These are phyloP conservation scores for Anolis carolinensis DNA, from an alignment of 2,113 vertebrate species.

Conservation along the genomic window DNA sequence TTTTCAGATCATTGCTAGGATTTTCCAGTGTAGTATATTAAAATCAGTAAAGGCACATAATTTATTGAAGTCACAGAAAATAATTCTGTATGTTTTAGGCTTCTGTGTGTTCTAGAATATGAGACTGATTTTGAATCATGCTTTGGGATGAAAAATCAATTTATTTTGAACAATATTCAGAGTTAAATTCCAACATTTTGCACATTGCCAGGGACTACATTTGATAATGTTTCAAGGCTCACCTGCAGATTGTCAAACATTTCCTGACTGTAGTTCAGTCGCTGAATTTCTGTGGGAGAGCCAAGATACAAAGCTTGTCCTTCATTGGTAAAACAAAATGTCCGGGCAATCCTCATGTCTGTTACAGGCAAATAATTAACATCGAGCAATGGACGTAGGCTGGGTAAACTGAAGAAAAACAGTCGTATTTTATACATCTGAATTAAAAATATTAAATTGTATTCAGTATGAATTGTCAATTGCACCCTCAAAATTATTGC, in stretches of 20 bases:
- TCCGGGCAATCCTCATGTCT: conserved; percentile 97
- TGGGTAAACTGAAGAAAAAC: conserved; percentile 85
- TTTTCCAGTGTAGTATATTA: background rate
- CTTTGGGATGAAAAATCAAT: background rate
- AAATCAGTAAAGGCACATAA: background rate
- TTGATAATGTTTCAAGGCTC: conserved; percentile 18
- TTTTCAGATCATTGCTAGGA: background rate
- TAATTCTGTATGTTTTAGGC: background rate
- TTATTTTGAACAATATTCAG: background rate
- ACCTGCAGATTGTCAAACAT: conserved; percentile 98
- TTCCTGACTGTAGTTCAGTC: conserved; percentile 97
- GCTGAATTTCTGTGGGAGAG: conserved; percentile 97
- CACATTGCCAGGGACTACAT: background rate
- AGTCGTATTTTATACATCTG: background rate
- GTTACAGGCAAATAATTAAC: conserved; percentile 93
- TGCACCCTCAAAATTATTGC: background rate
- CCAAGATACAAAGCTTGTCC: conserved; percentile 96
- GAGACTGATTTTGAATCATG: background rate
- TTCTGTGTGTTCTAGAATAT: background rate
- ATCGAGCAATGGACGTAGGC: conserved; percentile 94
- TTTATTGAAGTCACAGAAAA: background rate
- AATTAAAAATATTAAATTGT: background rate
- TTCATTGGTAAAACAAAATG: conserved; percentile 95
- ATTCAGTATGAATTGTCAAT: background rate
- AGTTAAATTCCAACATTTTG: background rate